These are phyloP conservation scores for Noctilio leporinus DNA, from an alignment of 2,113 vertebrate genomes.

Conservation along the genomic window DNA sequence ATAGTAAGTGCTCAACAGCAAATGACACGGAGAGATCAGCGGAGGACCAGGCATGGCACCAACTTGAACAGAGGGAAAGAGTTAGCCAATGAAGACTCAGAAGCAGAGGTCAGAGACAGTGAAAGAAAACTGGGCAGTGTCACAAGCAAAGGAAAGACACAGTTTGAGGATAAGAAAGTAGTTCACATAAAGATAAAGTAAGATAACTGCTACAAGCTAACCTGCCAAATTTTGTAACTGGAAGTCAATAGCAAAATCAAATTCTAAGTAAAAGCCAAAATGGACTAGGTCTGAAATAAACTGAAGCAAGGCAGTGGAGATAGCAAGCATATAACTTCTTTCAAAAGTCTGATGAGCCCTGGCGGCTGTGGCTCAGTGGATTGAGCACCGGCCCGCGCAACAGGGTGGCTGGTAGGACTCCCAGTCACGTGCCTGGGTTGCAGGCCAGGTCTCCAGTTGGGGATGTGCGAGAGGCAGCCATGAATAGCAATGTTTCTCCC, in stretches of 20 bases:
- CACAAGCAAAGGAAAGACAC: not conserved
- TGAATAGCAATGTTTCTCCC: no score
- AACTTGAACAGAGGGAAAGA: not conserved
- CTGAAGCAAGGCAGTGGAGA: not conserved
- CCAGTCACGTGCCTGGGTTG: no score
- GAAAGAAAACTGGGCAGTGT: not conserved
- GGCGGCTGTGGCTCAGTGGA: no score
- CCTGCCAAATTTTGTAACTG: not conserved
- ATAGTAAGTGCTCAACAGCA: not conserved
- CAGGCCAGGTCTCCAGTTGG: no score
- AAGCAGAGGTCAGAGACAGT: not conserved
- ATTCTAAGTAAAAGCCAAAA: constrained; percentile 5
- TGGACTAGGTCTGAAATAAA: not conserved
- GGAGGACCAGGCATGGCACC: not conserved
- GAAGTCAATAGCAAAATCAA: not conserved
- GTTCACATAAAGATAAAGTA: not conserved
- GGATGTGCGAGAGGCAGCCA: no score
- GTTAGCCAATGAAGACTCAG: not conserved
- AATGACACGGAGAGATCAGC: not conserved
- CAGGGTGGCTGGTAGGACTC: no score
- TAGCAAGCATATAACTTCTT: not conserved
- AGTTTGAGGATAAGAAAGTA: not conserved
- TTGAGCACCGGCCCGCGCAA: no score
- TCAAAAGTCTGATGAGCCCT: not conserved
- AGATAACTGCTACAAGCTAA: not conserved